A percentile compares a stretch with the other conserved stretches of the same genome.
Conservation (phyloP, 2,888 invertebrate species). For the Pollenia labialis region DNA sequence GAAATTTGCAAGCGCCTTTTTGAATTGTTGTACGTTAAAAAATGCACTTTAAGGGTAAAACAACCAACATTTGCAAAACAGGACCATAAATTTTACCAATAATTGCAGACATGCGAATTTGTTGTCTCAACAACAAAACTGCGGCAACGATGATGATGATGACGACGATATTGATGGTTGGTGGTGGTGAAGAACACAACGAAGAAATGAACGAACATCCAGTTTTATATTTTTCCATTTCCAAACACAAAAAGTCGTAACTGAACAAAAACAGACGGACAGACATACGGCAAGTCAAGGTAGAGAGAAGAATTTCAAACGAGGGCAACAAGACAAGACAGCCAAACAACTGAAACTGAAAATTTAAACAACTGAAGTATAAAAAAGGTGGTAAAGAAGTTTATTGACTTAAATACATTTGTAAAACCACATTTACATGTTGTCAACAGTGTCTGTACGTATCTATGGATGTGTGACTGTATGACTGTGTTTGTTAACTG, state of each 20-base stretch:
- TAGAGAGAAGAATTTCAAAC: constrained; percentile 12
- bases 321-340: neutral
- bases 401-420: constrained; percentile 72
- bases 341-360: constrained; percentile 13
- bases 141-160: constrained; percentile 6
- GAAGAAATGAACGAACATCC: constrained; percentile 54
- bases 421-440: constrained; percentile 64
- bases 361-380: constrained; percentile 42
- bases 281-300: constrained; percentile 17
- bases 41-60: constrained; percentile 62
- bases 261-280: constrained; percentile 16
- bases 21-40: constrained; percentile 46
- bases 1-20: constrained; percentile 60
- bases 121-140: constrained; percentile 10
- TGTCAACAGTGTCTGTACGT: constrained; percentile 21
- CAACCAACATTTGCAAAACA: constrained; percentile 43
- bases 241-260: neutral
- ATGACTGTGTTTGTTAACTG: constrained; percentile 8
- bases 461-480: neutral
- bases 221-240: constrained; percentile 54
- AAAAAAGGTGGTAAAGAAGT: constrained; percentile 72
- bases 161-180: neutral
- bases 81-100: constrained; percentile 62
- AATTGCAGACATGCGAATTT: constrained; percentile 65
- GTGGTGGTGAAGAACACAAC: neutral